Evolutionary conservation across 2,797 vertebrate genomes (phyloP).

Genomic region (Xiphorhynchus erythropygius): DNA sequence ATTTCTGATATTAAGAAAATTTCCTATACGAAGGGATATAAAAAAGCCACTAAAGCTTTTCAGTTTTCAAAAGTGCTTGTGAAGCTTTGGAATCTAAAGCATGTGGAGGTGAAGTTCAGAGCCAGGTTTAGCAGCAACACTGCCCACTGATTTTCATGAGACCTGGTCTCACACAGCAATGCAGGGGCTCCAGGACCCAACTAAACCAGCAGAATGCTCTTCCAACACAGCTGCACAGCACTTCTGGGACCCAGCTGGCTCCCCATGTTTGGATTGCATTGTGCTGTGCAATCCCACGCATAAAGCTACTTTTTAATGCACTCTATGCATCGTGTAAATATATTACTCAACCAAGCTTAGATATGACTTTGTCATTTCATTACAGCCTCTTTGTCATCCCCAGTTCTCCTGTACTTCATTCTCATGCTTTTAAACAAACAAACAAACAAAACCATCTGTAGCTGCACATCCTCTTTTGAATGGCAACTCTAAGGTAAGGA

Average conservation of each 20-base stretch:
- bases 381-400: background rate
- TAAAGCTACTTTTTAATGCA: background rate
- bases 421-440: background rate
- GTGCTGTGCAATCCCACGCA: background rate
- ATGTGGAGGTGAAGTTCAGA: background rate
- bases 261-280: background rate
- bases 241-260: background rate
- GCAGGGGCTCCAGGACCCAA: background rate
- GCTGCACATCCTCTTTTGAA: background rate
- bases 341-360: background rate
- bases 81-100: background rate
- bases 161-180: background rate
- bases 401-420: background rate
- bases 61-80: background rate
- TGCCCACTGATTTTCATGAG: background rate
- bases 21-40: background rate
- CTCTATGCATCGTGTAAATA: background rate
- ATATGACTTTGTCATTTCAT: background rate
- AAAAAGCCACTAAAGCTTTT: background rate
- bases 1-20: background rate
- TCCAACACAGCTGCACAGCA: fast-evolving
- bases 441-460: background rate
- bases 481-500: background rate
- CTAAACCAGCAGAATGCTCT: background rate
- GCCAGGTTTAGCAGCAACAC: background rate